Evolutionary conservation across 2,797 vertebrate species (phyloP).

Genomic region (Pseudocheirus occidentalis): DNA sequence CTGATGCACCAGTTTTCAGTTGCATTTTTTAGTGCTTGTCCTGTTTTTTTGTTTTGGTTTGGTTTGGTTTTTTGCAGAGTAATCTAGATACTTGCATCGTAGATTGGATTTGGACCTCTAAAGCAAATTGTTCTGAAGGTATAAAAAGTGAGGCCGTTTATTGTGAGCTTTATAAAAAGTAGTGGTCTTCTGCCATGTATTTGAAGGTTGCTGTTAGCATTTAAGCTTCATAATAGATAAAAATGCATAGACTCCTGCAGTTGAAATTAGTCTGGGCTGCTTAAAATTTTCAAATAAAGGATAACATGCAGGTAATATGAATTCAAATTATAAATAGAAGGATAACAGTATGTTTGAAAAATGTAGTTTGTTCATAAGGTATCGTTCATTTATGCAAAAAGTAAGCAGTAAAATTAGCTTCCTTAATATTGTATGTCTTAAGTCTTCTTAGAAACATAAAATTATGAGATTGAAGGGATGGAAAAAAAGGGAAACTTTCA

Average conservation of each 20-base stretch:
- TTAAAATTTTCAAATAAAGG: not conserved
- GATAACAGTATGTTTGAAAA: not conserved
- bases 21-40: not conserved
- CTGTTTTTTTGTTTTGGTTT: not conserved
- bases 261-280: not conserved
- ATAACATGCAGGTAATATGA: not conserved
- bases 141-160: not conserved
- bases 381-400: not conserved
- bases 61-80: slow-evolving; percentile 5
- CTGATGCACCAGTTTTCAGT: slow-evolving; percentile 5
- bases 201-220: not conserved
- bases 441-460: not conserved
- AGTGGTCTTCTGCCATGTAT: not conserved
- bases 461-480: not conserved
- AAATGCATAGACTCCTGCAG: not conserved
- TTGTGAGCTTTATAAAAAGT: not conserved
- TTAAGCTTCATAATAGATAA: not conserved
- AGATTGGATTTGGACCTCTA: slow-evolving; percentile 49
- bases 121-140: slow-evolving; percentile 25
- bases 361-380: not conserved
- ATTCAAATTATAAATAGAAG: not conserved
- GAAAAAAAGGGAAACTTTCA: not conserved
- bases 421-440: not conserved
- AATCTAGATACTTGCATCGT: slow-evolving; percentile 15
- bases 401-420: not conserved